Percentiles rank a stretch among this genome's conserved stretches.
phyloP scores from a whole-genome alignment of 2,797 vertebrate species.

The Ctenopoma kingsleyae region DNA sequence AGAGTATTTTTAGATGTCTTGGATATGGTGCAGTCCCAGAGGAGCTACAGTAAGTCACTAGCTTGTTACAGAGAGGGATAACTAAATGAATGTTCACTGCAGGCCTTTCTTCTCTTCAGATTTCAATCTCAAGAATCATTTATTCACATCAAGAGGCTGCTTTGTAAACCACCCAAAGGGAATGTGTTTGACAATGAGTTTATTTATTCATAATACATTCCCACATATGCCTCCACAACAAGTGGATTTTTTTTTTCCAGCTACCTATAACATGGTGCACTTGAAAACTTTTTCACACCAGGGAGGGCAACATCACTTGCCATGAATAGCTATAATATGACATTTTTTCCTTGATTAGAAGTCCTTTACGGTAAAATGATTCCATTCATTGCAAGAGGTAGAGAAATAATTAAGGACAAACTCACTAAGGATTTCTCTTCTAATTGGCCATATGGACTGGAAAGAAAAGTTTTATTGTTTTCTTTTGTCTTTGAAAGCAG shows the following conservation, averaged over 20 bases:
- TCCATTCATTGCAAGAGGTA: constrained; percentile 76
- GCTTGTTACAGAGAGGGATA: constrained; percentile 53
- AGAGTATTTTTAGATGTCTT: constrained; percentile 29
- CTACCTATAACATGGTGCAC: constrained; percentile 60
- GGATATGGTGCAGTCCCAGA: constrained; percentile 46
- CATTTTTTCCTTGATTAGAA: constrained; percentile 67
- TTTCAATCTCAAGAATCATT: constrained; percentile 70
- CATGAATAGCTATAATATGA: constrained; percentile 57
- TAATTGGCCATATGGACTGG: constrained; percentile 88
- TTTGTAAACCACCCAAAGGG: constrained; percentile 67
- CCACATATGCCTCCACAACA: constrained; percentile 60
- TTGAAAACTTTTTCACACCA: constrained; percentile 49
- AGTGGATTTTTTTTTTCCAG: constrained; percentile 38
- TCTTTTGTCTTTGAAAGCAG: constrained; percentile 84
- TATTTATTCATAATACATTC: constrained; percentile 69
- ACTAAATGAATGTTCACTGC: constrained; percentile 62
- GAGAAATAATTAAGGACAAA: constrained; percentile 81
- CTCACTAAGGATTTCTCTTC: constrained; percentile 81
- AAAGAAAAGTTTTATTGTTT: constrained; percentile 82
- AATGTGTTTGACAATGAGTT: constrained; percentile 62
- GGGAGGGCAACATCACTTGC: constrained; percentile 45
- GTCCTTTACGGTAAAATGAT: constrained; percentile 81
- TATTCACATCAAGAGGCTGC: constrained; percentile 73
- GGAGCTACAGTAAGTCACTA: constrained; percentile 42
- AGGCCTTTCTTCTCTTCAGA: constrained; percentile 58